These are phyloP conservation scores for Dynastes tityus DNA, from an alignment of 2,888 invertebrate species.

Conservation along the genomic window DNA sequence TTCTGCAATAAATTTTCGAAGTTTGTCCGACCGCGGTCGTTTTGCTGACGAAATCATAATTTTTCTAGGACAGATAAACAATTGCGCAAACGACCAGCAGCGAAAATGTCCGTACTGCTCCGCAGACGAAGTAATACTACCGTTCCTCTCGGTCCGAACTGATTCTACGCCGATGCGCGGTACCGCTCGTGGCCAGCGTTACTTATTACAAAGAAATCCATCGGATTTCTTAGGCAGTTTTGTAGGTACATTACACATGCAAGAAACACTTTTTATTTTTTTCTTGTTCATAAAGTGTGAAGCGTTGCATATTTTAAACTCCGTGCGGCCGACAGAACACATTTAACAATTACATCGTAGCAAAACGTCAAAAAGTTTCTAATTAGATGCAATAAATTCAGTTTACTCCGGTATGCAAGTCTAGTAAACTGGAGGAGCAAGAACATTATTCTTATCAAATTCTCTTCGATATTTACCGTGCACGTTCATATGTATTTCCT, in stretches of 20 bases:
- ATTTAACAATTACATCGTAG: constrained; percentile 4
- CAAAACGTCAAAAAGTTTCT: constrained; percentile 21
- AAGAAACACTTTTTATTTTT: background rate
- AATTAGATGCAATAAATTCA: constrained; percentile 22
- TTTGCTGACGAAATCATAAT: no score
- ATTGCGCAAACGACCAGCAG: no score
- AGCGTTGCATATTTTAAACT: background rate
- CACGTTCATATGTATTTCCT: constrained; percentile 34
- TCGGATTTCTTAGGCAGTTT: no score
- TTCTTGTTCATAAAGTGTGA: background rate
- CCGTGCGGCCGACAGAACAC: background rate
- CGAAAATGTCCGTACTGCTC: no score
- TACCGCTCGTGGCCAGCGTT: no score
- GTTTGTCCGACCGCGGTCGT: no score
- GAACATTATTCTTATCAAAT: constrained; percentile 13
- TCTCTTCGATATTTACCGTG: constrained; percentile 31
- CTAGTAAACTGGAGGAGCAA: background rate
- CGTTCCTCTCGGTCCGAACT: no score
- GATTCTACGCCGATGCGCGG: no score
- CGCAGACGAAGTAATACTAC: no score
- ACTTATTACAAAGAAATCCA: no score
- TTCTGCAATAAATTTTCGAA: no score
- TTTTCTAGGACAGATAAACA: no score
- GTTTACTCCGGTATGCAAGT: background rate
- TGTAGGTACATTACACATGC: background rate